A percentile compares a stretch with the other conserved stretches of the same genome.
Conservation (phyloP, 2,888 invertebrate genomes). For the Therioaphis trifolii region DNA sequence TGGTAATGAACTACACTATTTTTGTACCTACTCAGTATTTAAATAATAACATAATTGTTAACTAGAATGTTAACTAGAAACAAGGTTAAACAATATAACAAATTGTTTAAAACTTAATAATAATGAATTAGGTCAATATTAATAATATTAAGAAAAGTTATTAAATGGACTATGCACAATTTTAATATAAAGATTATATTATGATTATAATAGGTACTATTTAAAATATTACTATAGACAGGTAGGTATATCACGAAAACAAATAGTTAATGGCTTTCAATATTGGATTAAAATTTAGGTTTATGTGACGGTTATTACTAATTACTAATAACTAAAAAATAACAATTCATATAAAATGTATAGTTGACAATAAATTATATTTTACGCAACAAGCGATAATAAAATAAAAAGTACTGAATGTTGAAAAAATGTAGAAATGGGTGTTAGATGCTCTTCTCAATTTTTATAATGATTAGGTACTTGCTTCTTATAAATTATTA, state of each 20-base stretch:
- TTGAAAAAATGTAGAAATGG: not conserved
- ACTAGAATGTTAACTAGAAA: not conserved
- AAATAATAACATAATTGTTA: not conserved
- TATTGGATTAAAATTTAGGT: not conserved
- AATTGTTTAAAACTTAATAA: not conserved
- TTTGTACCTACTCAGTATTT: not conserved
- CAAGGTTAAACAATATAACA: not conserved
- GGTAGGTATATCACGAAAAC: not conserved
- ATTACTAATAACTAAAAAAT: not conserved
- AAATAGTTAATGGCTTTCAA: not conserved
- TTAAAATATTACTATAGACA: conserved; percentile 18
- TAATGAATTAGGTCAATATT: conserved; percentile 28
- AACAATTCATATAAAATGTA: no score
- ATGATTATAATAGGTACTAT: conserved; percentile 9
- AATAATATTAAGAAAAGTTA: conserved; percentile 7
- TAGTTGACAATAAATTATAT: not conserved
- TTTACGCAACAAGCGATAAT: no score
- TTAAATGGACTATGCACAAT: not conserved
- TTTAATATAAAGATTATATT: not conserved
- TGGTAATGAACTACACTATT: not conserved
- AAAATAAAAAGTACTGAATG: no score
- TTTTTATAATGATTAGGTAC: no score
- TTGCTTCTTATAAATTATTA: no score
- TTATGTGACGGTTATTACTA: not conserved
- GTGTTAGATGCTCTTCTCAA: no score